Evolutionary conservation across 1,140 invertebrate genomes (phyloP), one percentile per base, ranked within the genome.

Genomic region (Ceratina calcarata): DNA sequence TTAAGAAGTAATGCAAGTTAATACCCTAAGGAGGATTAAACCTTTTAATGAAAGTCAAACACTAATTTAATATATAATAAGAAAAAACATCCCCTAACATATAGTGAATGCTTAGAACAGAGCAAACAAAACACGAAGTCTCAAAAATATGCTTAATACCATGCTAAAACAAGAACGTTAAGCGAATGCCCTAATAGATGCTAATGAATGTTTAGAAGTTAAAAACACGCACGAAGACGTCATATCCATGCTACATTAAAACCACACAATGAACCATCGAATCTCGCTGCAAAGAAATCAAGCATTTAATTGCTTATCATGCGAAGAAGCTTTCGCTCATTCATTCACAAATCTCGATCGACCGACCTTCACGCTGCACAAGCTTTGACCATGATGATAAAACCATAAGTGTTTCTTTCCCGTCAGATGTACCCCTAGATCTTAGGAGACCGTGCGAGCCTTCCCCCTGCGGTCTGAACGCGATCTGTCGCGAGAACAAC

Each of bases 391-490:
- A 72, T 58, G 65, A 68, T 69, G 68, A 37, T n/a, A n/a, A 64
- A 81, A 84, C 37, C 13, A 27, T 83, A 53, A 71, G 84, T 90
- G 51, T 95, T 95, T 91, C 87, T 88, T 91, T 66, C 87, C 68
- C 88, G 87, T 88, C 86, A 75, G 86, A 90, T 37, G 85, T 82
- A 8, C 90, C 92, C 58, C 22, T 72, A 88, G 81, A 84, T 27
- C 45, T 73, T 81, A 83, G 93, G 78, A 94, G 94, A 77, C 95
- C 96, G 32, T 96, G 96, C 88, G 93, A 91, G 71, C 95, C 96
- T 18, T 95, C 94, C 62, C 96, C 96, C 0, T 97, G 94, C 88
- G 93, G 95, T 76, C 49, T 93, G 32, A 93, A 95, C 89, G 89
- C 95, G 68, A 62, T 93, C 78, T 95, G 95, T 88, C 76, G 91